These are phyloP conservation scores for Atta colombica DNA, from an alignment of 1,140 invertebrate genomes.

Conservation along the genomic window DNA sequence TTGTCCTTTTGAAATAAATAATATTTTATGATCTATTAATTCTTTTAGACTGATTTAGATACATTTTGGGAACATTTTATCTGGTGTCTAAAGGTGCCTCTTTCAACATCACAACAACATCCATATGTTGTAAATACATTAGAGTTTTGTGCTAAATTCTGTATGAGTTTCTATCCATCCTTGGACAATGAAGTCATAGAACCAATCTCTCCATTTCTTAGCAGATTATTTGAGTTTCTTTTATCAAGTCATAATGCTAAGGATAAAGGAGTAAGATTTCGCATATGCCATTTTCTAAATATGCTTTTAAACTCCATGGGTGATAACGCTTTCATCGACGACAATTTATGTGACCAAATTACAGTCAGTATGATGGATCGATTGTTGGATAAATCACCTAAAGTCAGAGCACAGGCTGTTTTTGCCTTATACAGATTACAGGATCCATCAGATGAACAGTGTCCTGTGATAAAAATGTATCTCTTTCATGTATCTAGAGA, in stretches of 20 bases:
- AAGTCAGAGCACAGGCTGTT: constrained; percentile 92
- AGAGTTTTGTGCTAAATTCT: constrained; percentile 88
- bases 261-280: constrained; percentile 89
- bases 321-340: constrained; percentile 92
- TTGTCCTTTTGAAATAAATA: constrained; percentile 1
- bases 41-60: constrained; percentile 76
- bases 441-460: constrained; percentile 91
- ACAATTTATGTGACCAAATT: constrained; percentile 91
- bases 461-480: constrained; percentile 93
- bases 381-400: constrained; percentile 90
- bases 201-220: constrained; percentile 78
- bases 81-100: constrained; percentile 74
- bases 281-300: constrained; percentile 92
- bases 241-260: constrained; percentile 87
- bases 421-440: constrained; percentile 93
- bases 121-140: constrained; percentile 86
- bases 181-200: constrained; percentile 73
- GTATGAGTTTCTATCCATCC: constrained; percentile 78
- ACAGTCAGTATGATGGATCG: constrained; percentile 90
- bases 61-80: constrained; percentile 78
- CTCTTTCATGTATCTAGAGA: constrained; percentile 92
- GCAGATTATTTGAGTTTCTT: constrained; percentile 79
- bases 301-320: constrained; percentile 91
- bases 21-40: constrained; percentile 21
- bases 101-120: constrained; percentile 81